phyloP scores from a whole-genome alignment of 2,113 vertebrate genomes.

The Paratilapia polleni region DNA sequence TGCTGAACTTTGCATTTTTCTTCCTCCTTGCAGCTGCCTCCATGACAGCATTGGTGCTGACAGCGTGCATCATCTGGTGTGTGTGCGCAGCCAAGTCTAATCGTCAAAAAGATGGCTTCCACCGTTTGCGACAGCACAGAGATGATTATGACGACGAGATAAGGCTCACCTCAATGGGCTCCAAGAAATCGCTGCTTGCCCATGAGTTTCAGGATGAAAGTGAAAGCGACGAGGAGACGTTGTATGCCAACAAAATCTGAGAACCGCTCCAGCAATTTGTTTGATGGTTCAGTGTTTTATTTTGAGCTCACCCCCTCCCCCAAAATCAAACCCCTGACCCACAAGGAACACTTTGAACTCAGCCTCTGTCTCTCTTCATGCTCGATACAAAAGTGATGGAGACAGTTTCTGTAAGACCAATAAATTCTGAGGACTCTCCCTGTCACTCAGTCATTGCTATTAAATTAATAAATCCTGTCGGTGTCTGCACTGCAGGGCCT shows the following conservation, averaged over 20 bases:
- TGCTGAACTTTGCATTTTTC: neutral
- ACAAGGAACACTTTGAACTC: slow-evolving; percentile 19
- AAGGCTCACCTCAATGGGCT: slow-evolving; percentile 92
- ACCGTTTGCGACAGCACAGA: slow-evolving; percentile 92
- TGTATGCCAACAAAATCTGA: slow-evolving; percentile 97
- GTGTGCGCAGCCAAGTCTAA: slow-evolving; percentile 96
- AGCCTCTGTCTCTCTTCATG: neutral
- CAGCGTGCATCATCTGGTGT: slow-evolving; percentile 96
- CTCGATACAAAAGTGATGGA: neutral
- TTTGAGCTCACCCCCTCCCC: slow-evolving; percentile 13
- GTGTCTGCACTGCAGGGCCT: slow-evolving; percentile 16
- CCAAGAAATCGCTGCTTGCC: slow-evolving; percentile 95
- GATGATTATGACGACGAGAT: slow-evolving; percentile 97
- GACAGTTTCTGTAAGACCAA: slow-evolving; percentile 22
- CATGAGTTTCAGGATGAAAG: slow-evolving; percentile 99
- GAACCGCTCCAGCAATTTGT: neutral
- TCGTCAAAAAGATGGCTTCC: slow-evolving; percentile 97
- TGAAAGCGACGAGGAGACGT: slow-evolving; percentile 96
- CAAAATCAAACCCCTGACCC: slow-evolving; percentile 16
- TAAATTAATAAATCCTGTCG: slow-evolving; percentile 21
- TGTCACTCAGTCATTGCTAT: slow-evolving; percentile 1
- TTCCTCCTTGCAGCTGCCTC: slow-evolving; percentile 84
- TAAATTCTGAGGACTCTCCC: slow-evolving; percentile 10
- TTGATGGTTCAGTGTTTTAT: slow-evolving; percentile 22
- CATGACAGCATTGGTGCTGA: slow-evolving; percentile 93